phyloP scores from a whole-genome alignment of 2,113 vertebrate genomes.

The Budorcas taxicolor region DNA sequence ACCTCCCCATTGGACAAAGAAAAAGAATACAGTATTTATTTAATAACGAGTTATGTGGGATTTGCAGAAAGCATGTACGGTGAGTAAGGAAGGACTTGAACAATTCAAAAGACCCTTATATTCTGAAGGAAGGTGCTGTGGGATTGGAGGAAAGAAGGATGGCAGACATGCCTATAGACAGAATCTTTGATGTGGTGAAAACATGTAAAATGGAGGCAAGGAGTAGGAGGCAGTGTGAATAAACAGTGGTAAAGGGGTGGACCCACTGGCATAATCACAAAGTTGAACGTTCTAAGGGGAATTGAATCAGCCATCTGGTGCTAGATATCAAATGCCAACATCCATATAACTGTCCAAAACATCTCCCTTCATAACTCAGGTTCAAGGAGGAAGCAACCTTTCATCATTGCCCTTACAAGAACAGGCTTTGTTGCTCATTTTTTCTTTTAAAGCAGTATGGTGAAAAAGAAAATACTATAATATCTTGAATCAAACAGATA shows the following conservation, averaged over 20 bases:
- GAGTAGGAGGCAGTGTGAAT: neutral
- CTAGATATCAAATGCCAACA: neutral
- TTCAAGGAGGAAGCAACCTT: neutral
- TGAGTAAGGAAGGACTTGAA: neutral
- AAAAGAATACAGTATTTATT: neutral
- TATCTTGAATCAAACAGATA: neutral
- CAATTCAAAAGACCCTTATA: neutral
- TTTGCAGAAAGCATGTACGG: neutral
- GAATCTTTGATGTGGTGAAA: neutral
- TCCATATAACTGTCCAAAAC: neutral
- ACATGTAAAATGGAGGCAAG: neutral
- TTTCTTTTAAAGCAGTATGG: neutral
- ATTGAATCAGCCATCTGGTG: neutral
- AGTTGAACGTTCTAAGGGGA: neutral
- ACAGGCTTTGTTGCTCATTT: neutral
- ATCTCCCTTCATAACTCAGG: neutral
- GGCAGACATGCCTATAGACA: neutral
- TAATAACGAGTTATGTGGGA: neutral
- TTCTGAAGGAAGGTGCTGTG: neutral
- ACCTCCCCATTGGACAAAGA: neutral
- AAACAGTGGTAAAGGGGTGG: neutral
- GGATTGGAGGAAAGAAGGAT: neutral
- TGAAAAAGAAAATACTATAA: neutral
- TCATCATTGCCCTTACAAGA: neutral
- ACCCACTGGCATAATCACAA: neutral